These are phyloP conservation scores for Belgica antarctica DNA, from an alignment of 2,888 invertebrate genomes.

Conservation along the genomic window DNA sequence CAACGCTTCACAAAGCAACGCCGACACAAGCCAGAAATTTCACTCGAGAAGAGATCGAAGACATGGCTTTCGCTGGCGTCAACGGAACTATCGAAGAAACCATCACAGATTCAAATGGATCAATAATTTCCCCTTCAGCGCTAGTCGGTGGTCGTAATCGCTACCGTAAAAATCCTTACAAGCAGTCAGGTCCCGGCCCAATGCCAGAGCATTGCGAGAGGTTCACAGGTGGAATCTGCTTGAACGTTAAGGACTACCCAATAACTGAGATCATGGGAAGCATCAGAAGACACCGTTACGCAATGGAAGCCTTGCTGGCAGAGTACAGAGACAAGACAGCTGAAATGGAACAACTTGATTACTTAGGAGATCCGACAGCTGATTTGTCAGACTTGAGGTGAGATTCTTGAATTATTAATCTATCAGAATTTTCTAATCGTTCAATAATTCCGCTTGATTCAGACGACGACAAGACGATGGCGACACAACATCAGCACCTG, in stretches of 20 bases:
- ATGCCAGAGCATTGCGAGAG: conserved; percentile 50
- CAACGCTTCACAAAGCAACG: conserved; percentile 31
- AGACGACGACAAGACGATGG: conserved; percentile 66
- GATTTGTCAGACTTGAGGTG: conserved; percentile 28
- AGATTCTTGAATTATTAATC: neutral
- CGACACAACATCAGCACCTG: conserved; percentile 61
- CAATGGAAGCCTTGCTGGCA: conserved; percentile 67
- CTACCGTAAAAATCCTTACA: conserved; percentile 44
- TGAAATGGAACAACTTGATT: conserved; percentile 53
- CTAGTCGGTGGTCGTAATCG: conserved; percentile 49
- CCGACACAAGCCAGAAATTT: conserved; percentile 8
- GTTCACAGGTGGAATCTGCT: conserved; percentile 61
- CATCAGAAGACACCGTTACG: conserved; percentile 66
- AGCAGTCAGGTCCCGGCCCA: conserved; percentile 46
- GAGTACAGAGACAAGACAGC: conserved; percentile 65
- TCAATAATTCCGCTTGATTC: conserved; percentile 38
- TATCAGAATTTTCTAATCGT: neutral
- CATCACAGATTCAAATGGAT: conserved; percentile 27
- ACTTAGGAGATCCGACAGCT: conserved; percentile 51
- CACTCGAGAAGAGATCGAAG: conserved; percentile 48
- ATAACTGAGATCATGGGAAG: conserved; percentile 68
- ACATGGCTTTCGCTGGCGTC: conserved; percentile 52
- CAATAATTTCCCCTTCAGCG: conserved; percentile 49
- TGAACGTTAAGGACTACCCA: conserved; percentile 73
- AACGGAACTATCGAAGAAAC: conserved; percentile 50